These are phyloP conservation scores for Karalla daura DNA, from an alignment of 2,797 vertebrate genomes.

Conservation along the genomic window DNA sequence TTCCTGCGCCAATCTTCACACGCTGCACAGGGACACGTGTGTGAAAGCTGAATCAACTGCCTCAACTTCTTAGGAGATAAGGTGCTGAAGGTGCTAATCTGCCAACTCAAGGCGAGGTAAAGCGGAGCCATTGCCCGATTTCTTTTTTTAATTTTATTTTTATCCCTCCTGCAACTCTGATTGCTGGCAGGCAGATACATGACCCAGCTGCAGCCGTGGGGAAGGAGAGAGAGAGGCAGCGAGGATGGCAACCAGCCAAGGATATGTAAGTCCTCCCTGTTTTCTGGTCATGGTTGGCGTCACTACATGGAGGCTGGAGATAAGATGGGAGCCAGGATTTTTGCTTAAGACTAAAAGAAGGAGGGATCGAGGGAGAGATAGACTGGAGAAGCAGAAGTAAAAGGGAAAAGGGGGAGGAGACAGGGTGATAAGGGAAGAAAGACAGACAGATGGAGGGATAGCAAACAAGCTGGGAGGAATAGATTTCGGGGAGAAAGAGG, in stretches of 20 bases:
- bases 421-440: slow-evolving; percentile 23
- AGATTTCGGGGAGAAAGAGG: slow-evolving; percentile 30
- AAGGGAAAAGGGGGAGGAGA: slow-evolving; percentile 23
- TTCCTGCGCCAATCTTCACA: slow-evolving; percentile 17
- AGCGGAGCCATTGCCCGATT: slow-evolving; percentile 29
- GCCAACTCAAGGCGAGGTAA: slow-evolving; percentile 56
- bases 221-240: slow-evolving; percentile 40
- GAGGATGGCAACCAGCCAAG: slow-evolving; percentile 58
- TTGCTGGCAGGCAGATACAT: slow-evolving; percentile 59
- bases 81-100: slow-evolving; percentile 56
- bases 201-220: slow-evolving; percentile 40
- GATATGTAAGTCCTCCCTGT: slow-evolving; percentile 68
- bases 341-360: slow-evolving; percentile 59
- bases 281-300: slow-evolving; percentile 69
- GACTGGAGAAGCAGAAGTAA: slow-evolving; percentile 30
- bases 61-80: slow-evolving; percentile 51
- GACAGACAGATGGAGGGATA: slow-evolving; percentile 21
- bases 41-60: slow-evolving; percentile 34
- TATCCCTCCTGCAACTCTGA: slow-evolving; percentile 28
- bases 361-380: slow-evolving; percentile 35
- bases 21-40: slow-evolving; percentile 1
- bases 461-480: slow-evolving; percentile 37
- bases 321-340: slow-evolving; percentile 75
- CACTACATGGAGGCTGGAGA: slow-evolving; percentile 74
- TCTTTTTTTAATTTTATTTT: not conserved